Base-by-base conservation (phyloP, 2,113 vertebrate species). In the Hypanus sabinus region DNA sequence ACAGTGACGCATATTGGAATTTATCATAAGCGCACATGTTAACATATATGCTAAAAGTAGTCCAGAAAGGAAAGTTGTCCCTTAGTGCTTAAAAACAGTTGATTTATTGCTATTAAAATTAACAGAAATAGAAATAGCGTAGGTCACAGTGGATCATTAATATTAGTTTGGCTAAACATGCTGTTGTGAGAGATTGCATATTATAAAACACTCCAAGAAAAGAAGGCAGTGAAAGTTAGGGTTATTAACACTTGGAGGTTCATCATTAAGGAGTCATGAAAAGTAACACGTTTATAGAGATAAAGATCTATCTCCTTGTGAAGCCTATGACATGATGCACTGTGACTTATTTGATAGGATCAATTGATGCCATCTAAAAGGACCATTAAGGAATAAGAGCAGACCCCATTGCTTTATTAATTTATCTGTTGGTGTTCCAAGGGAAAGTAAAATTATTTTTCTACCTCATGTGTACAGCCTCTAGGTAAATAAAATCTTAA, bases 391-490 rank as follows among this genome's bases (percentile, higher is more conserved):
- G n/a, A 33, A 70, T 24, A 14, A 65, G 57, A 62, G 18, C 85
- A 36, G 85, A 90, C 62, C 60, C 30, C 85, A 65, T 55, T 73
- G 91, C 91, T 93, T 93, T 75, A 93, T 73, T 93, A 93, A 93
- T 93, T 93, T 93, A 93, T 93, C 91, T 93, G 70, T 93, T 85
- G 65, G 33, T 94, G 55, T 94, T 95, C 95, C 95, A 96, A 96
- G 95, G 96, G 95, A 96, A 95, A 94, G 3, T 79, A 93, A 93
- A 95, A 95, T 95, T 97, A 94, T 96, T 96, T 96, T 96, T 97
- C 98, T 98, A 98, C 98, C 98, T 99, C 98, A 98, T 96, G 94
- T 95, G 95, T 95, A 94, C 95, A 95, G 96, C 94, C 96, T 96
- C 95, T 96, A 95, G 96, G 94, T 92, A 92, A 94, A 94, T 94